Percentiles rank a stretch among this genome's conserved stretches.
phyloP scores from a whole-genome alignment of 1,140 invertebrate species.

The Alviniconcha marisindica region DNA sequence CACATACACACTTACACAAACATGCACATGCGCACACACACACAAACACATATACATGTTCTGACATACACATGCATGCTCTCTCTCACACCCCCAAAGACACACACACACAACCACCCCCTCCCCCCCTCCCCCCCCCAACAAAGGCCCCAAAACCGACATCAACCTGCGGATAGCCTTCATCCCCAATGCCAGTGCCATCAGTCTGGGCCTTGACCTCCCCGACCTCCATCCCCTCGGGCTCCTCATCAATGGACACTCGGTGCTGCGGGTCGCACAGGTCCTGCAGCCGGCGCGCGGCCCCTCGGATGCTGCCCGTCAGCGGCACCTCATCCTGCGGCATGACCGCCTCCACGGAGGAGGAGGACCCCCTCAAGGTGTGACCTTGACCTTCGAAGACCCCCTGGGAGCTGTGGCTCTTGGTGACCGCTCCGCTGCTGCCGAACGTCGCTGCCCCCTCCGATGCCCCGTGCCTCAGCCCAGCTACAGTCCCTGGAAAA shows the following conservation, averaged over 20 bases:
- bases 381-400: conserved; percentile 70
- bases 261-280: conserved; percentile 53
- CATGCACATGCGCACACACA: background rate
- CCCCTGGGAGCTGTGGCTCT: conserved; percentile 5
- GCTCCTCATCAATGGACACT: conserved; percentile 59
- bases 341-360: conserved; percentile 60
- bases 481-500: too few relatives aligned
- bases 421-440: conserved; percentile 55
- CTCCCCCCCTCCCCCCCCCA: too few relatives aligned
- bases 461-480: too few relatives aligned
- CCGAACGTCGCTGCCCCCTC: conserved; percentile 50
- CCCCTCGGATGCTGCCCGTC: conserved; percentile 42
- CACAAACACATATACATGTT: too few relatives aligned
- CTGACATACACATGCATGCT: too few relatives aligned
- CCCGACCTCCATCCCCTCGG: conserved; percentile 39
- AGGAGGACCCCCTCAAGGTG: conserved; percentile 52
- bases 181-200: background rate
- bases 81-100: too few relatives aligned
- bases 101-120: too few relatives aligned
- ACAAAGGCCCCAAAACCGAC: too few relatives aligned
- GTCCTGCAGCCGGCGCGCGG: conserved; percentile 51
- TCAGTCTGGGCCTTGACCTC: background rate
- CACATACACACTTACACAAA: too few relatives aligned
- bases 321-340: conserved; percentile 61
- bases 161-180: background rate